phyloP scores from a whole-genome alignment of 2,797 vertebrate genomes.

The Chelon labrosus region DNA sequence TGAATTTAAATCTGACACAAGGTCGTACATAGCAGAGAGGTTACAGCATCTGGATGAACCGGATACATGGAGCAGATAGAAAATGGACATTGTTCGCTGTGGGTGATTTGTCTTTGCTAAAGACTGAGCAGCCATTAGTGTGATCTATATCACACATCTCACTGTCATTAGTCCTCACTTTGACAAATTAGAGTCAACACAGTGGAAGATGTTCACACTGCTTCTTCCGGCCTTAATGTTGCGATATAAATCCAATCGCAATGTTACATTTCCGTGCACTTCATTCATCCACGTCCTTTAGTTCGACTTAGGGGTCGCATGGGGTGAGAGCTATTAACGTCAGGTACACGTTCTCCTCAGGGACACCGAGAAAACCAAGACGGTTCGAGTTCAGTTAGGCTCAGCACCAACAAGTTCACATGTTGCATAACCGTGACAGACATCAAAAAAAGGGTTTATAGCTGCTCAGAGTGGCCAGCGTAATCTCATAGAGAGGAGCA shows the following conservation, averaged over 20 bases:
- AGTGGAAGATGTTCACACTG: constrained; percentile 41
- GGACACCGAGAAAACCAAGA: background rate
- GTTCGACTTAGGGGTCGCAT: background rate
- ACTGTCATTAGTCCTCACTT: constrained; percentile 39
- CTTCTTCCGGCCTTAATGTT: constrained; percentile 36
- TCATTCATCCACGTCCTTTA: constrained; percentile 29
- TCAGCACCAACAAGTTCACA: background rate
- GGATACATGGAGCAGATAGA: background rate
- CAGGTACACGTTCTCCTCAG: background rate
- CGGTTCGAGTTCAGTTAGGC: background rate
- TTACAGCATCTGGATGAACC: no score
- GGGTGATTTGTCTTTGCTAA: constrained; percentile 47
- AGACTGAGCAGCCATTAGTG: constrained; percentile 61
- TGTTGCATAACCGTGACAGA: background rate
- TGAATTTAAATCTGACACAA: background rate
- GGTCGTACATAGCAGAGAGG: background rate
- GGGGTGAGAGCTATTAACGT: constrained; percentile 1
- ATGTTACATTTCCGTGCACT: background rate
- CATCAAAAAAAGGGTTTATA: constrained; percentile 8
- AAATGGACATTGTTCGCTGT: constrained; percentile 14
- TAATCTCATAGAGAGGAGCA: no score
- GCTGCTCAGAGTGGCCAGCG: constrained; percentile 2
- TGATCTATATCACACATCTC: constrained; percentile 59
- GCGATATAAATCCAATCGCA: constrained; percentile 36
- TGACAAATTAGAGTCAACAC: constrained; percentile 57